Conservation (phyloP, 2,888 invertebrate species). For the Aspidapion aeneum region DNA sequence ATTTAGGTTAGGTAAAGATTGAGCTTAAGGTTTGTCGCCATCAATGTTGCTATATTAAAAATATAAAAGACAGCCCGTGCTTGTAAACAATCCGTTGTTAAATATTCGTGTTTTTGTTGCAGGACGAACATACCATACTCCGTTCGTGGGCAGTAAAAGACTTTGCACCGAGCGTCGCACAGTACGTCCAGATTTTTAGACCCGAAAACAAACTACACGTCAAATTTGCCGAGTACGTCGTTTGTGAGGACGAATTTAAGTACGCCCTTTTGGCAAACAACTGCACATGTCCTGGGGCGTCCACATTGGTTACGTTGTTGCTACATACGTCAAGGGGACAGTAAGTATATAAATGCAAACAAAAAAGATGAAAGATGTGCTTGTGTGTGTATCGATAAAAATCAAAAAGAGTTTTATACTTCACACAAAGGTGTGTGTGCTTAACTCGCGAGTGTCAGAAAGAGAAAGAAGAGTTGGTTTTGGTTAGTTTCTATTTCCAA, state of each 20-base stretch:
- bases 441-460: no score
- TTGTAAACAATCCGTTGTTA: no score
- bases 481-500: no score
- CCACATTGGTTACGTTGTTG: conserved; percentile 91
- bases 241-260: conserved; percentile 99
- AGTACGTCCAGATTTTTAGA: conserved; percentile 97
- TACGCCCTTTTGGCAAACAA: conserved; percentile 97
- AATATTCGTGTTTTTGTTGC: conserved; percentile 27
- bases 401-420: no score
- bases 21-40: no score
- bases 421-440: no score
- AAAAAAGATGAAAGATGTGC: no score
- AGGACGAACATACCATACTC: conserved; percentile 74
- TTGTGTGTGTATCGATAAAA: no score
- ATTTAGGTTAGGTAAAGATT: no score
- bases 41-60: no score
- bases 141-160: conserved; percentile 97
- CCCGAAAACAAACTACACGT: conserved; percentile 98
- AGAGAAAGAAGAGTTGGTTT: no score
- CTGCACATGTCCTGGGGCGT: conserved; percentile 96
- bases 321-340: conserved; percentile 97
- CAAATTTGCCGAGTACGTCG: conserved; percentile 97
- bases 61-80: no score
- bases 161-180: conserved; percentile 93
- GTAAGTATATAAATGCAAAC: conserved; percentile 60